Percentiles rank a stretch among this genome's conserved stretches.
Evolutionary conservation across 2,888 invertebrate species (phyloP).

Genomic region (Ceramica pisi): DNA sequence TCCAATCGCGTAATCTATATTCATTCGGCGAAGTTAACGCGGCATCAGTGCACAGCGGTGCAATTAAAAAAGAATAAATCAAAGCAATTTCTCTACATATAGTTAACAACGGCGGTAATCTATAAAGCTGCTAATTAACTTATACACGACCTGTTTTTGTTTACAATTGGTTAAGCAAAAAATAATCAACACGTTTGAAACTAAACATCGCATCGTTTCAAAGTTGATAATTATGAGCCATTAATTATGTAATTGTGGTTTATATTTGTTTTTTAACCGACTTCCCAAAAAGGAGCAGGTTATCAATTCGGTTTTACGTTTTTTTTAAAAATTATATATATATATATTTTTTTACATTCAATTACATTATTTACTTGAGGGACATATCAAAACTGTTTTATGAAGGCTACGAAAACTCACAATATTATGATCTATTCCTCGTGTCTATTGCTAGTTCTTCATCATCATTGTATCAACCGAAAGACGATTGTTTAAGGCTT

Average conservation of each 20-base stretch:
- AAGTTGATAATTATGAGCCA: neutral
- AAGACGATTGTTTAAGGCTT: conserved; percentile 27
- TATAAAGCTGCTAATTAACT: conserved; percentile 60
- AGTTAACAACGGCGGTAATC: conserved; percentile 58
- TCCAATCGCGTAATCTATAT: conserved; percentile 74
- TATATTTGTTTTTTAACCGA: too few species aligned
- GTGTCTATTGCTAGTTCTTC: conserved; percentile 22
- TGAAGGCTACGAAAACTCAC: neutral
- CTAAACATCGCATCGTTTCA: conserved; percentile 7
- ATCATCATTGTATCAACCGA: too few species aligned
- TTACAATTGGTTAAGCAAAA: conserved; percentile 26
- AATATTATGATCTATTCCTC: conserved; percentile 22
- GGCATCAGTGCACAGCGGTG: conserved; percentile 66
- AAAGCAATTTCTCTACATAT: conserved; percentile 66
- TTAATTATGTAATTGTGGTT: neutral
- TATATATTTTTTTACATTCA: too few species aligned
- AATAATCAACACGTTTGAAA: conserved; percentile 15
- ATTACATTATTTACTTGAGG: conserved; percentile 1
- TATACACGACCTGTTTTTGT: conserved; percentile 44
- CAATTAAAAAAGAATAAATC: conserved; percentile 85
- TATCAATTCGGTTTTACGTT: too few species aligned
- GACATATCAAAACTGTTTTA: conserved; percentile 14
- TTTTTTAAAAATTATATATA: too few species aligned
- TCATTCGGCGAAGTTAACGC: conserved; percentile 69
- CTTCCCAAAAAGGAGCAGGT: too few species aligned